Percentiles rank a stretch among this genome's conserved stretches.
These are phyloP conservation scores for Austrolebias charrua DNA, from an alignment of 2,797 vertebrate species.

Conservation along the genomic window DNA sequence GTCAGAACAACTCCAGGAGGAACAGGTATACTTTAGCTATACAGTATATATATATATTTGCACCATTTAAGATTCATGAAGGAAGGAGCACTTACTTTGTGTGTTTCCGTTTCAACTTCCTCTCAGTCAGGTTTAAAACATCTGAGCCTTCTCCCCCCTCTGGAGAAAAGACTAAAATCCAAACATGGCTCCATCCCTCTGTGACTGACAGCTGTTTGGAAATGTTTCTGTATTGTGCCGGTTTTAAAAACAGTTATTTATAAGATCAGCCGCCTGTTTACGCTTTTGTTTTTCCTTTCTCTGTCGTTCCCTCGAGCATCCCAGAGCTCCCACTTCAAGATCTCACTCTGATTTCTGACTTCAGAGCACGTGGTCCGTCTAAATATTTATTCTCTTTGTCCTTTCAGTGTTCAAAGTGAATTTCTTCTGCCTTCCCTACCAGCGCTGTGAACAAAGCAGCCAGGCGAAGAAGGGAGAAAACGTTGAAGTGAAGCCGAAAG, in stretches of 20 bases:
- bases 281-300: constrained; percentile 9
- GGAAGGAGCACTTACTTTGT: not conserved
- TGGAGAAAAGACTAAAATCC: constrained; percentile 11
- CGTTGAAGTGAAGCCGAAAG: constrained; percentile 5
- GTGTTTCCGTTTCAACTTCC: constrained; percentile 8
- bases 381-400: constrained; percentile 22
- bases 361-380: constrained; percentile 14
- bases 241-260: constrained; percentile 39
- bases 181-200: constrained; percentile 25
- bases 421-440: constrained; percentile 65
- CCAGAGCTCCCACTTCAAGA: constrained; percentile 44
- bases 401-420: constrained; percentile 60
- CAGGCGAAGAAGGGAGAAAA: constrained; percentile 3
- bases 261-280: constrained; percentile 28
- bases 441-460: constrained; percentile 33
- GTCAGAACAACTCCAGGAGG: constrained; percentile 37
- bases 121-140: constrained; percentile 2
- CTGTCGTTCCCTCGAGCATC: constrained; percentile 10
- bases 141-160: constrained; percentile 12
- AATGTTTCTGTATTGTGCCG: constrained; percentile 24
- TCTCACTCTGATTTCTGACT: constrained; percentile 36
- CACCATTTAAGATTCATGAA: not conserved
- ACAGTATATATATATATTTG: not conserved
- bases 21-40: not conserved
- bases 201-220: constrained; percentile 43